phyloP scores from a whole-genome alignment of 2,888 invertebrate genomes.

The Orgyia antiqua region DNA sequence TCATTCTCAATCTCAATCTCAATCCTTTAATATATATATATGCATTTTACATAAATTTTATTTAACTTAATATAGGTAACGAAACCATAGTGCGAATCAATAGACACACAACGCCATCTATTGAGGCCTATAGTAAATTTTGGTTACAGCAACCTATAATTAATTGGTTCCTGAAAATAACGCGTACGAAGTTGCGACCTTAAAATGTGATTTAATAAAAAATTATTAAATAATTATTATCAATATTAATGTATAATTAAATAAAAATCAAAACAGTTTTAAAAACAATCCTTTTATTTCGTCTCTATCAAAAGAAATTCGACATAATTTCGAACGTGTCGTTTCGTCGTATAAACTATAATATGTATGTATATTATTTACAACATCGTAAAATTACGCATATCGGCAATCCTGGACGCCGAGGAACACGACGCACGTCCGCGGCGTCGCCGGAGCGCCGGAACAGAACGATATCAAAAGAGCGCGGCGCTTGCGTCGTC shows the following conservation, averaged over 20 bases:
- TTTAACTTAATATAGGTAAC: too few relatives aligned
- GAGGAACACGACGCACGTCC: conserved; percentile 28
- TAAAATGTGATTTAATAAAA: too few relatives aligned
- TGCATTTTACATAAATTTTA: too few relatives aligned
- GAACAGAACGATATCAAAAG: conserved; percentile 29
- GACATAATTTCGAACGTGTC: conserved; percentile 62
- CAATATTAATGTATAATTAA: not conserved
- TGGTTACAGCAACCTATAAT: too few relatives aligned
- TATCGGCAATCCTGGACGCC: conserved; percentile 23
- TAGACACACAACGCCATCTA: too few relatives aligned
- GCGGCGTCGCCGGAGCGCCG: conserved; percentile 20
- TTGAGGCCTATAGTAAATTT: too few relatives aligned
- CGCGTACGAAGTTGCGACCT: too few relatives aligned
- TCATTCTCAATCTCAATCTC: too few relatives aligned
- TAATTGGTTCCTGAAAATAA: too few relatives aligned
- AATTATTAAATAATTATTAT: too few relatives aligned
- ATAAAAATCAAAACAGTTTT: conserved; percentile 11
- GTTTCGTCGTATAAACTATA: conserved; percentile 68
- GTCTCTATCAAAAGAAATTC: conserved; percentile 76
- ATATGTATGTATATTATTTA: conserved; percentile 55
- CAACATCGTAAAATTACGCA: conserved; percentile 40
- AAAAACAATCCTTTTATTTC: conserved; percentile 68
- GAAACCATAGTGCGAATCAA: too few relatives aligned
- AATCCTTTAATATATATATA: too few relatives aligned
- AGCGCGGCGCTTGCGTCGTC: conserved; percentile 5